These are phyloP conservation scores for Drosophila ustulata DNA, from an alignment of 2,888 invertebrate genomes.

Conservation along the genomic window DNA sequence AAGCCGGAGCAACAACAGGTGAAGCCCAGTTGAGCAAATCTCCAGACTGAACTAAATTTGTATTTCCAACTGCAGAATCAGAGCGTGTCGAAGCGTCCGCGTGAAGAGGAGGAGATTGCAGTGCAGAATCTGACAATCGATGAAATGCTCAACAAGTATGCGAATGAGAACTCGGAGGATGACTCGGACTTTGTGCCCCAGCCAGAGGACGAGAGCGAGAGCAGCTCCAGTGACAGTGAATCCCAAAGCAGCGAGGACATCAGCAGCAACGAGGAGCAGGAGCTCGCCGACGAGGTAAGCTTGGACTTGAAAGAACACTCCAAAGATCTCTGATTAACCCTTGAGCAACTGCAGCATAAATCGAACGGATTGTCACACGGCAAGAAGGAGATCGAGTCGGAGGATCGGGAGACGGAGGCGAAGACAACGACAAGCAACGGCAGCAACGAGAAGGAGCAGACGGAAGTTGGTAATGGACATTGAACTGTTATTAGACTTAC, in stretches of 20 bases:
- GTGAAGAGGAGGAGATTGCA: conserved; percentile 56
- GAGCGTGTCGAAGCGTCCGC: conserved; percentile 56
- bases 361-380: conserved; percentile 8
- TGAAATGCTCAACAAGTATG: conserved; percentile 80
- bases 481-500: conserved; percentile 62
- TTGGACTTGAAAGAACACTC: neutral
- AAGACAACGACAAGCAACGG: conserved; percentile 46
- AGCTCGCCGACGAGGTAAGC: conserved; percentile 39
- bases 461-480: conserved; percentile 81
- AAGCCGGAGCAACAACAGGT: conserved; percentile 42
- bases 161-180: conserved; percentile 73
- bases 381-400: conserved; percentile 4
- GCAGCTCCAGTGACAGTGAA: conserved; percentile 41
- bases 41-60: neutral
- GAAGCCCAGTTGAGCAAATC: conserved; percentile 1
- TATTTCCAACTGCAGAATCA: conserved; percentile 28
- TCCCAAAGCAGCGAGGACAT: conserved; percentile 48
- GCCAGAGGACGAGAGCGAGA: conserved; percentile 50
- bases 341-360: conserved; percentile 12
- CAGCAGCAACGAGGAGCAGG: conserved; percentile 46
- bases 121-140: conserved; percentile 70
- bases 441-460: conserved; percentile 42
- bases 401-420: conserved; percentile 31
- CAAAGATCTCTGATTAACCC: neutral
- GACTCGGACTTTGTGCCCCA: conserved; percentile 82